A percentile compares a stretch with the other conserved stretches of the same genome.
phyloP scores from a whole-genome alignment of 2,888 invertebrate species.

The Tortricodes alternella region DNA sequence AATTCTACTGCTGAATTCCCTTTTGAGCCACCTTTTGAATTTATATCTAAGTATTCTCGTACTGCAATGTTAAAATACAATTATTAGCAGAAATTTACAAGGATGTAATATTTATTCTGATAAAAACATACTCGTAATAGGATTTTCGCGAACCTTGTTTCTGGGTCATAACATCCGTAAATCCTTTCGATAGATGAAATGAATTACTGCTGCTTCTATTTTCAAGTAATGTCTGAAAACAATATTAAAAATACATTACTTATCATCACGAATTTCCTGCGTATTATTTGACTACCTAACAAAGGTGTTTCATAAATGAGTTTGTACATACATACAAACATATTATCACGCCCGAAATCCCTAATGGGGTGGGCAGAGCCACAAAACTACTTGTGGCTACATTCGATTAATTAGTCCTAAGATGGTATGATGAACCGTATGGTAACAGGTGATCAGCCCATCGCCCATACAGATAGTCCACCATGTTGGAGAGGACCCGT shows the following conservation, averaged over 20 bases:
- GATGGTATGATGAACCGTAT: too few relatives aligned
- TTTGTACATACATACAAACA: too few relatives aligned
- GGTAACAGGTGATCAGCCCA: too few relatives aligned
- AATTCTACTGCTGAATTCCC: constrained; percentile 87
- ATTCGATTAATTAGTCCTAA: too few relatives aligned
- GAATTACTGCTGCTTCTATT: constrained; percentile 88
- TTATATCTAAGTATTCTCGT: constrained; percentile 87
- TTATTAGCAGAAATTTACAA: neutral
- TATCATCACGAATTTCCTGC: constrained; percentile 10
- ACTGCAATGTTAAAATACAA: constrained; percentile 74
- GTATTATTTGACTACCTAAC: too few relatives aligned
- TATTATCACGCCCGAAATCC: too few relatives aligned
- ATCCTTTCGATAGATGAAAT: constrained; percentile 85
- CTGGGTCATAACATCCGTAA: constrained; percentile 88
- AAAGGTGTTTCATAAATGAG: neutral
- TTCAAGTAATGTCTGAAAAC: constrained; percentile 85
- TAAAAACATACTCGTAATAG: constrained; percentile 7
- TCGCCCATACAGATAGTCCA: too few relatives aligned
- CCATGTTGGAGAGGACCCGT: too few relatives aligned
- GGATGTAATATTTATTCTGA: neutral
- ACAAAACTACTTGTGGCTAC: too few relatives aligned
- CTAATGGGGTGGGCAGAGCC: too few relatives aligned
- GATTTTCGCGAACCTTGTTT: constrained; percentile 85
- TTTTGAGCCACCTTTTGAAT: constrained; percentile 65
- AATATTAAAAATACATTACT: constrained; percentile 26